Base-by-base conservation (phyloP, 2,113 vertebrate species). In the Pardalotus punctatus region DNA sequence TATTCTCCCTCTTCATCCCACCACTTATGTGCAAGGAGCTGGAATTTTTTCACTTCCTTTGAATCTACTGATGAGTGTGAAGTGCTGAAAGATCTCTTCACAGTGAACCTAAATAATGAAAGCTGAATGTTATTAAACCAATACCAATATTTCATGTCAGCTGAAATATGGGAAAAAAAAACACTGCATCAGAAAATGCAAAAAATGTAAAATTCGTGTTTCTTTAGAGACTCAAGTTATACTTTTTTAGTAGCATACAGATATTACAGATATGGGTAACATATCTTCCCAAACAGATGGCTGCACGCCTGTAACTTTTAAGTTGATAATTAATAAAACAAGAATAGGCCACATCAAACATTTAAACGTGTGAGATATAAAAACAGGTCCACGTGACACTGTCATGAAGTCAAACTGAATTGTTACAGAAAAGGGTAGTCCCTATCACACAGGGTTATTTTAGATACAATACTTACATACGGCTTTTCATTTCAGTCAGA, bases 1-100 rank as follows among this genome's bases (percentile, higher is more conserved):
- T 99, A 99, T 22, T 98, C 98, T 90, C 99, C 99, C 81, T 98
- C 97, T 74, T 99, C 98, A 90, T 99, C 98, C 99, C 99, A 99
- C 99, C 99, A 99, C 92, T 98, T 99, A 82, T 97, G 96, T 19
- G 99, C 98, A 23, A 99, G 97, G 11, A 96, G 96, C 97, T 98
- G 98, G 97, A 99, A 99, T 96, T 97, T 98, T 87, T 98, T 99
- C 31, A 99, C 33, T 94, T 99, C 99, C 9, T 86, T 86, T 35
- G 98, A 97, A 97, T 99, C 99, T 82, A 99, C 97, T 15, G 99
- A 99, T 38, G 96, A 98, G 10, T 88, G 96, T 12, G 98, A 98
- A 90, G 98, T 95, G 31, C 97, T 94, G 35, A 97, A 94, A 35
- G 53, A 65, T 45, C 97, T 98, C 40, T 60, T 81, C 61, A 47